Base-by-base conservation (phyloP, 1,140 invertebrate genomes). In the Heliconius eleuchia region DNA sequence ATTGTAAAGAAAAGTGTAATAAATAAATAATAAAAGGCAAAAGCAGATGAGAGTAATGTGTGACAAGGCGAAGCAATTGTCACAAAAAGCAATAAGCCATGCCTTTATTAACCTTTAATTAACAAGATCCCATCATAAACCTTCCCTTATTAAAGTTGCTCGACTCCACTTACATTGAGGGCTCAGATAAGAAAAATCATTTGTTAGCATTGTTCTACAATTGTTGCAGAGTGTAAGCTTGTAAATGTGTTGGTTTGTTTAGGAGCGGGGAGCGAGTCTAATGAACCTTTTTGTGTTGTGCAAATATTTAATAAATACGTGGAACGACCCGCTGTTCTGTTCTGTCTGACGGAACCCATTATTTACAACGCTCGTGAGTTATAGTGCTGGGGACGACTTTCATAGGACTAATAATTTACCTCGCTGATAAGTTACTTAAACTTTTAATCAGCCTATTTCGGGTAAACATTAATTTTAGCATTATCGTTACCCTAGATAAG, bases 211-310 rank as follows among this genome's bases (percentile, higher is more conserved):
- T 76, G 74, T 76, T 76, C 9, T 23, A 42, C 6, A 46, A 76
- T 46, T 42, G 42, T 76, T 76, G 11, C 57, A 60, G 42, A 42
- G n/a, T 60, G 57, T 66, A 66, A 66, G 30, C 13, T 66, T 66
- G 57, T 66, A 27, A 76, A 70, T 50, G 23, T 76, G 71, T 76
- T 76, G 34, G 70, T 76, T 76, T 76, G 37, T 23, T 50, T 27
- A 46, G 74, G 74, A 76, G 42, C 57, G 74, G 3, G 3, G 23
- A 23, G 74, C 57, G 60, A 6, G 74, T 66, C 42, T 70, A 46
- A 76, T 70, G 74, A 70, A 46, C 74, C 74, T 76, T 76, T 76
- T 76, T 76, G 74, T 76, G 42, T 66, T 39, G 19, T 18, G 37
- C 74, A 70, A 71, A 76, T 70, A 70, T 71, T 76, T 76, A 76